Conservation (phyloP, 2,113 vertebrate species). For the Sturnira hondurensis region DNA sequence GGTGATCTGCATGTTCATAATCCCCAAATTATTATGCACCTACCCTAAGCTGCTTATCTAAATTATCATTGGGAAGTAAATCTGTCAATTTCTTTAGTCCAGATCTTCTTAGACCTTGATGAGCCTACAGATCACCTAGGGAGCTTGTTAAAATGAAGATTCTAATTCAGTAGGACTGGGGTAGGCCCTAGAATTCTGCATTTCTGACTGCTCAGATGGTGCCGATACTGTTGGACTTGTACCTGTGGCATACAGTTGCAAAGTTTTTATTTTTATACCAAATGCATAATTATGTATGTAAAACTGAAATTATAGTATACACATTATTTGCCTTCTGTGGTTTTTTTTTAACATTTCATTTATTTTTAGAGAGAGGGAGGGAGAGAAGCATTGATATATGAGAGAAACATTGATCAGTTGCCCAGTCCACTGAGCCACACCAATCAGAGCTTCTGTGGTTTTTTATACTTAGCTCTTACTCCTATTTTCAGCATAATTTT, state of each 20-base stretch:
- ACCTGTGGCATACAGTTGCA: background rate
- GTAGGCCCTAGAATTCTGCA: background rate
- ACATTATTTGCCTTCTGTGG: background rate
- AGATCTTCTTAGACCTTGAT: background rate
- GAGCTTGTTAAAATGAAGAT: slow-evolving; percentile 22
- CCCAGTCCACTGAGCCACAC: too few relatives aligned
- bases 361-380: too few relatives aligned
- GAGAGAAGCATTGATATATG: too few relatives aligned
- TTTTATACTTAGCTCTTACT: background rate
- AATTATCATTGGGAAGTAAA: slow-evolving; percentile 29
- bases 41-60: background rate
- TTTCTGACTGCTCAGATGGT: background rate
- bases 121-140: background rate
- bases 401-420: too few relatives aligned
- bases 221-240: background rate
- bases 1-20: background rate
- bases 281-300: background rate
- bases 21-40: background rate
- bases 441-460: background rate
- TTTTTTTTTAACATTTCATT: too few relatives aligned
- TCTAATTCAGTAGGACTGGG: background rate
- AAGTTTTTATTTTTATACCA: background rate
- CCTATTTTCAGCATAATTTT: background rate
- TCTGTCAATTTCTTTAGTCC: background rate
- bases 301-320: background rate